phyloP scores from a whole-genome alignment of 2,113 vertebrate species.

The Pseudois nayaur region DNA sequence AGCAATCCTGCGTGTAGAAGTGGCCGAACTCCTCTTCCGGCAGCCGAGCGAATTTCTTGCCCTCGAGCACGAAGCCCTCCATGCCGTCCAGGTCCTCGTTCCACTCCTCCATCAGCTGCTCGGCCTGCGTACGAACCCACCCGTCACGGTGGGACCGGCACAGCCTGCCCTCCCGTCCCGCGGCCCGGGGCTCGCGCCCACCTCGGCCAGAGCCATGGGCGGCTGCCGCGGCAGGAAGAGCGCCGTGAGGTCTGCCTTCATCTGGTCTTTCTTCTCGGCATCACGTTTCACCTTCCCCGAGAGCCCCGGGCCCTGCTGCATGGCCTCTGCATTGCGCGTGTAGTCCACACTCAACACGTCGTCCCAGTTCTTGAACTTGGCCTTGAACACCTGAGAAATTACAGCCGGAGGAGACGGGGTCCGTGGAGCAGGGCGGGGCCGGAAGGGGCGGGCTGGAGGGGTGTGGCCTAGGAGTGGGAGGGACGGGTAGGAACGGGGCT shows the following conservation, averaged over 20 bases:
- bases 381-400: conserved; percentile 92
- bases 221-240: conserved; percentile 96
- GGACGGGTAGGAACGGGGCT: neutral
- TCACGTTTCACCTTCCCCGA: conserved; percentile 95
- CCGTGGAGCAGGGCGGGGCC: rapidly evolving
- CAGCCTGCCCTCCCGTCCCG: rapidly evolving
- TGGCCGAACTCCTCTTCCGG: conserved; percentile 98
- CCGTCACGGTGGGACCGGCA: rapidly evolving
- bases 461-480: rapidly evolving
- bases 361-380: conserved; percentile 99
- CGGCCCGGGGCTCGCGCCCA: neutral
- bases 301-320: conserved; percentile 85
- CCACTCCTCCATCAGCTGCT: conserved; percentile 98
- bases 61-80: conserved; percentile 97
- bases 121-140: conserved; percentile 80
- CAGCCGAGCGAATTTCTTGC: conserved; percentile 96
- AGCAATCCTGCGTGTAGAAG: conserved; percentile 97
- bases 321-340: conserved; percentile 92
- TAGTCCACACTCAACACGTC: conserved; percentile 97
- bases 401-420: neutral
- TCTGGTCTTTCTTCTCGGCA: conserved; percentile 92
- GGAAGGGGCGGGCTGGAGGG: neutral
- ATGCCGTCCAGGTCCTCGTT: conserved; percentile 98
- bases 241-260: conserved; percentile 97
- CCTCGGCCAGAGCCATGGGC: conserved; percentile 92